These are phyloP conservation scores for Zapornia atra DNA, from an alignment of 2,113 vertebrate genomes.

Conservation along the genomic window DNA sequence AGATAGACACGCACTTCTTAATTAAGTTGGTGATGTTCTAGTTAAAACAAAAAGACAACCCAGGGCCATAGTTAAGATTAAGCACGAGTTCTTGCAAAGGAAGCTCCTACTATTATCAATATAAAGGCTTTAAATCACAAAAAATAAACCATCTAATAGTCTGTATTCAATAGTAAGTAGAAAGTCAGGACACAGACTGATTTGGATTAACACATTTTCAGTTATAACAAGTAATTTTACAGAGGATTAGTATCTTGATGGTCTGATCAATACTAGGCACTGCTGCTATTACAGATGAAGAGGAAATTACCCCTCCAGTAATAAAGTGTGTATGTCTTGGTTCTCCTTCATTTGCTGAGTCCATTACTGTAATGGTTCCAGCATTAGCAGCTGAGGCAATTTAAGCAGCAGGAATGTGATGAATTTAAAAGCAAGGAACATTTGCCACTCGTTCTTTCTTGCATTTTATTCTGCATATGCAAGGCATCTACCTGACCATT, in stretches of 20 bases:
- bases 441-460: constrained; percentile 71
- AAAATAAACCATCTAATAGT: constrained; percentile 81
- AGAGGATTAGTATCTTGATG: constrained; percentile 97
- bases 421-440: constrained; percentile 82
- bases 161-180: constrained; percentile 80
- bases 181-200: constrained; percentile 75
- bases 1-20: constrained; percentile 84
- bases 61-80: constrained; percentile 75
- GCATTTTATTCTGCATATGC: constrained; percentile 77
- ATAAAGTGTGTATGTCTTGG: constrained; percentile 92
- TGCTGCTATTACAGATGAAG: constrained; percentile 93
- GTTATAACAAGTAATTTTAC: constrained; percentile 95
- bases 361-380: constrained; percentile 96
- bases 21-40: constrained; percentile 90
- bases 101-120: constrained; percentile 77
- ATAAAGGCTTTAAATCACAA: constrained; percentile 86
- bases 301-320: constrained; percentile 96
- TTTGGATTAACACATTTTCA: constrained; percentile 88
- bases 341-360: constrained; percentile 96
- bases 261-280: constrained; percentile 96
- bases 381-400: constrained; percentile 94
- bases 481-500: constrained; percentile 71
- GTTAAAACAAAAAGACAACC: constrained; percentile 83
- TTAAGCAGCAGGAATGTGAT: constrained; percentile 87
- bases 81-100: constrained; percentile 60